Evolutionary conservation across 2,888 invertebrate species (phyloP), one percentile per base, ranked within the genome.

Genomic region (Coremacera marginata): DNA sequence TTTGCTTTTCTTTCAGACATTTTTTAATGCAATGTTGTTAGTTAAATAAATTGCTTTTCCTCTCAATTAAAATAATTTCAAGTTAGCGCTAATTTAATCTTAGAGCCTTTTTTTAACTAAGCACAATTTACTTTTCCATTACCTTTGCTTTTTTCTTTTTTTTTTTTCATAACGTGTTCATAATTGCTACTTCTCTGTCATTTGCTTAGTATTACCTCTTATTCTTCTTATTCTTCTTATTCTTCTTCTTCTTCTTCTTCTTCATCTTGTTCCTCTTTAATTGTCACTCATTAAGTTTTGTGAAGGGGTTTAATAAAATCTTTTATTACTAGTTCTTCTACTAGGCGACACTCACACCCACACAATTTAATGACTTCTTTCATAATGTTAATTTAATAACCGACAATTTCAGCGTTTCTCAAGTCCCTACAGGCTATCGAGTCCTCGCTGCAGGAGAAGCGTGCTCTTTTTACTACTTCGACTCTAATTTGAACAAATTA

Each of bases 371-470:
- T 67, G 44, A 16, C 25, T 49, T 67, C 67, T 14, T 65, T 37
- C 67, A 67, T 68, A 68, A 68, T 27, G 68, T 51, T 25, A 49
- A 49, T 51, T 68, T 68, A 19, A 68, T 68, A 68, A 51, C 51
- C 31, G 68, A 22, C 51, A 49, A 44, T 25, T 49, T n/a, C 5
- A 37, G 65, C 65, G 19, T 5, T 19, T 9, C 31, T 37, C 25
- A 67, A n/a, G 57, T 37, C 19, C 22, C 67, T 22, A 19, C 19
- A 67, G 57, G 57, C 22, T 27, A 60, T 60, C 25, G 22, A 25
- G 22, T 27, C 22, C 27, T 60, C 25, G 57, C 55, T 22, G 22
- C 65, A 37, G 37, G 34, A n/a, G 11, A 16, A 27, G 27, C 5
- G 8, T 0, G 2, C 31, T 22, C 37, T 34, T 9, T 11, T 67